Conservation (phyloP, 2,797 vertebrate genomes). For the Syndactyla subalaris region DNA sequence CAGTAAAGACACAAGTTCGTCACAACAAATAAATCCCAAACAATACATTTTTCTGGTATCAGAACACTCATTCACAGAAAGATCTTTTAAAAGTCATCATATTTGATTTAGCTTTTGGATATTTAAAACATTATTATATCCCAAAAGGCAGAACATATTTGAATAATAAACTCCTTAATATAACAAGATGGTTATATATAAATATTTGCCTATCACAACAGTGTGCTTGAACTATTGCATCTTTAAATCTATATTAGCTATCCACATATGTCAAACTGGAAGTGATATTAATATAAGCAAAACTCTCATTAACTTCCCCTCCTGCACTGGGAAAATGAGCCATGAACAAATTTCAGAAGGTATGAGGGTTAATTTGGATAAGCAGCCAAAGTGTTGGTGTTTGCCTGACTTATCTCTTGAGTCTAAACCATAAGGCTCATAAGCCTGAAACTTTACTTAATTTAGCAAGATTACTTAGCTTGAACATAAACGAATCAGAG, state of each 20-base stretch:
- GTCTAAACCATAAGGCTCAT: neutral
- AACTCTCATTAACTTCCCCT: conserved; percentile 15
- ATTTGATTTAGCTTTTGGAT: neutral
- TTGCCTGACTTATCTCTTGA: conserved; percentile 2
- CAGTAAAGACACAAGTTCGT: neutral
- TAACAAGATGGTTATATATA: neutral
- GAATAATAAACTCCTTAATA: conserved; percentile 22
- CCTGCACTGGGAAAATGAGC: neutral
- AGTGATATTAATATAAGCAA: conserved; percentile 23
- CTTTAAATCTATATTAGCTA: conserved; percentile 23
- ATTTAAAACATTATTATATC: neutral
- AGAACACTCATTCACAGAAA: neutral
- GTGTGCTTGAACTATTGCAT: neutral
- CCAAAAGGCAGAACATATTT: conserved; percentile 1
- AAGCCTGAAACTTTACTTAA: neutral
- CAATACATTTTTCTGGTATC: neutral
- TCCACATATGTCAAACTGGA: conserved; percentile 6
- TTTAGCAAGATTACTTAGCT: neutral
- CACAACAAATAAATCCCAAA: neutral
- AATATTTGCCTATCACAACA: conserved; percentile 15
- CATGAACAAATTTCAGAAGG: conserved; percentile 26
- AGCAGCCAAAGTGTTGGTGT: neutral
- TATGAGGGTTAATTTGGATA: conserved; percentile 17
- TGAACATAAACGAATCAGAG: neutral
- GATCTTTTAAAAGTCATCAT: neutral